A percentile compares a stretch with the other conserved stretches of the same genome.
Conservation (phyloP, 2,797 vertebrate species). For the Platyrinchus mystaceus region DNA sequence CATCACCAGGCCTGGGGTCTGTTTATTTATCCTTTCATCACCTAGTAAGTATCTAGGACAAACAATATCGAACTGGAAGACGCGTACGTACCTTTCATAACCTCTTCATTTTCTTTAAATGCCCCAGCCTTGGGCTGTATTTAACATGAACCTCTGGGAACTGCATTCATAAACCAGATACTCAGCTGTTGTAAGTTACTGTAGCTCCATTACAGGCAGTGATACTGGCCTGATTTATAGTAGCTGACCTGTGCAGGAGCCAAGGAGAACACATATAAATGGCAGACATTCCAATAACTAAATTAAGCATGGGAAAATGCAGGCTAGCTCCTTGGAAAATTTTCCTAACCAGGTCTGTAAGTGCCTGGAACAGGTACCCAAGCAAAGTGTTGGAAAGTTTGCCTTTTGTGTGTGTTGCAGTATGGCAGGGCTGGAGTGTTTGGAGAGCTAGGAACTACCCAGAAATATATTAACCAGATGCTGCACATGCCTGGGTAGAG, state of each 20-base stretch:
- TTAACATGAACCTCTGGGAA: slow-evolving; percentile 48
- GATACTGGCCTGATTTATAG: slow-evolving; percentile 60
- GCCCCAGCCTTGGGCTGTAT: slow-evolving; percentile 40
- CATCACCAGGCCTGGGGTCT: not conserved
- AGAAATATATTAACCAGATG: slow-evolving; percentile 66
- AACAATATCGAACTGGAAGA: slow-evolving; percentile 27
- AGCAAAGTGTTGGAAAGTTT: slow-evolving; percentile 36
- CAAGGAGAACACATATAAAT: slow-evolving; percentile 59
- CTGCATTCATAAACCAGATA: slow-evolving; percentile 53
- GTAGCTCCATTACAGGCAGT: slow-evolving; percentile 36
- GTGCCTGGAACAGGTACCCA: slow-evolving; percentile 62
- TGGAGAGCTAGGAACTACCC: slow-evolving; percentile 23
- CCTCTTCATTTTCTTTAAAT: slow-evolving; percentile 54
- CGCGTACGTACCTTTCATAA: slow-evolving; percentile 3
- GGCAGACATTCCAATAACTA: slow-evolving; percentile 66
- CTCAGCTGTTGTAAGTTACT: slow-evolving; percentile 63
- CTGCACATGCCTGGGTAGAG: slow-evolving; percentile 45
- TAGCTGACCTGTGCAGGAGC: slow-evolving; percentile 55
- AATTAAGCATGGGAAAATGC: slow-evolving; percentile 65
- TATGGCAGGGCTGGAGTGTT: slow-evolving; percentile 16
- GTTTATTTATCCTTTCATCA: slow-evolving; percentile 63
- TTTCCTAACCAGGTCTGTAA: slow-evolving; percentile 37
- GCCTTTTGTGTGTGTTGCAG: slow-evolving; percentile 37
- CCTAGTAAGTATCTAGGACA: slow-evolving; percentile 42
- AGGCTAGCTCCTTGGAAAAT: slow-evolving; percentile 55